These are phyloP conservation scores for Magallana ariakensis DNA, from an alignment of 1,140 invertebrate species.

Conservation along the genomic window DNA sequence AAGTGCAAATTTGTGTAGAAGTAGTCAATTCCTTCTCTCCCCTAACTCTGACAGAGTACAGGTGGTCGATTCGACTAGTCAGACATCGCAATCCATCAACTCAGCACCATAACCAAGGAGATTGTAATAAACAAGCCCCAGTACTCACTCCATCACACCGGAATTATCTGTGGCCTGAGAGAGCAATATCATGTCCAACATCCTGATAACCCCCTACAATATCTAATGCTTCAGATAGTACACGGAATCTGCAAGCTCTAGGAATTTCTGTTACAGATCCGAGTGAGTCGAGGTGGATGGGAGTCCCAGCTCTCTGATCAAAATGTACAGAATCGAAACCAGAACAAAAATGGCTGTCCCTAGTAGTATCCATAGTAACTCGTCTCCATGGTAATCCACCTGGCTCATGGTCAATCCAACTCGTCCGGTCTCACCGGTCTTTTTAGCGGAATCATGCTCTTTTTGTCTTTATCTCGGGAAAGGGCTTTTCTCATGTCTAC, in stretches of 20 bases:
- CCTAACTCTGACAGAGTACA: neutral
- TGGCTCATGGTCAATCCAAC: constrained; percentile 85
- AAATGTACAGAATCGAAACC: constrained; percentile 17
- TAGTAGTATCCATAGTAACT: constrained; percentile 51
- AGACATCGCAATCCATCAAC: neutral
- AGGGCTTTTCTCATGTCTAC: constrained; percentile 99
- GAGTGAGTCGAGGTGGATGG: neutral
- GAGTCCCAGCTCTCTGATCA: constrained; percentile 3
- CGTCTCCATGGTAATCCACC: constrained; percentile 59
- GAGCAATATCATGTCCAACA: constrained; percentile 9
- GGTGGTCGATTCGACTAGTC: constrained; percentile 1
- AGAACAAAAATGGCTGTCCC: constrained; percentile 38
- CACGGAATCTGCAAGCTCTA: neutral
- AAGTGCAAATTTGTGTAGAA: neutral
- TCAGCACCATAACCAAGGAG: neutral
- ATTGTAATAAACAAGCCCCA: neutral
- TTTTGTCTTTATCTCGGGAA: constrained; percentile 93
- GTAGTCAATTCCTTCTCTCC: neutral
- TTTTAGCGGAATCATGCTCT: constrained; percentile 94
- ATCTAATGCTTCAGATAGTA: neutral
- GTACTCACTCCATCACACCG: constrained; percentile 16
- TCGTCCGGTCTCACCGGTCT: constrained; percentile 98
- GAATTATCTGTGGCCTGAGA: neutral
- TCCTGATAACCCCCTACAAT: neutral
- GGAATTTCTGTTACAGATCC: neutral